phyloP scores from a whole-genome alignment of 2,888 invertebrate genomes.

The Meloe dianella region DNA sequence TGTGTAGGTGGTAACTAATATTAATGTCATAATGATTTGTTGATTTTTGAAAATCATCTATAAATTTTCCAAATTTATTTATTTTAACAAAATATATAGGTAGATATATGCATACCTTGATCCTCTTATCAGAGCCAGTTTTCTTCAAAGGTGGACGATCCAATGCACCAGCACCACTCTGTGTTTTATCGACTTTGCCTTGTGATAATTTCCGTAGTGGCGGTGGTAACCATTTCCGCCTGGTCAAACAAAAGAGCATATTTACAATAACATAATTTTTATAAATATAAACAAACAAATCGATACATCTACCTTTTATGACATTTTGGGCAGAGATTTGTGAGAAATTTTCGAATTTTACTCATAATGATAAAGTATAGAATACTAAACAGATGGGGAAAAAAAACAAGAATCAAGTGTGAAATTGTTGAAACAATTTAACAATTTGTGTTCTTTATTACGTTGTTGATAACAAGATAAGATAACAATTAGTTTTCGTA shows the following conservation, averaged over 20 bases:
- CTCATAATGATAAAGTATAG: not conserved
- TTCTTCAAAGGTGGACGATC: conserved; percentile 73
- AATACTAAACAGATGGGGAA: too few relatives aligned
- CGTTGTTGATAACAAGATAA: conserved; percentile 2
- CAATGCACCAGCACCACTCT: conserved; percentile 63
- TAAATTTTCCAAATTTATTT: too few relatives aligned
- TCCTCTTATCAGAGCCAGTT: conserved; percentile 81
- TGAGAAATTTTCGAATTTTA: not conserved
- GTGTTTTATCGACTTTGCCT: conserved; percentile 81
- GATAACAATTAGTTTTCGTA: conserved; percentile 1
- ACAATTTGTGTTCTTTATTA: not conserved
- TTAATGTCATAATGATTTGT: not conserved
- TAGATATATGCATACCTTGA: conserved; percentile 83
- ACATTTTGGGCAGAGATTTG: not conserved
- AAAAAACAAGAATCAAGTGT: too few relatives aligned
- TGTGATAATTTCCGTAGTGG: conserved; percentile 87
- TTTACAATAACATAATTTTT: not conserved
- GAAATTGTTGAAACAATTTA: not conserved
- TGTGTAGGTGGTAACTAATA: conserved; percentile 2
- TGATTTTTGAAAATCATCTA: not conserved
- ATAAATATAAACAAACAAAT: conserved; percentile 14
- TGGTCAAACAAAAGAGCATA: conserved; percentile 58
- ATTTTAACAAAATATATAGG: not conserved
- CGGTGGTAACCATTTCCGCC: conserved; percentile 90
- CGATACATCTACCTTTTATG: not conserved